Conservation (phyloP, 2,888 invertebrate species). For the Anticlea derivata region DNA sequence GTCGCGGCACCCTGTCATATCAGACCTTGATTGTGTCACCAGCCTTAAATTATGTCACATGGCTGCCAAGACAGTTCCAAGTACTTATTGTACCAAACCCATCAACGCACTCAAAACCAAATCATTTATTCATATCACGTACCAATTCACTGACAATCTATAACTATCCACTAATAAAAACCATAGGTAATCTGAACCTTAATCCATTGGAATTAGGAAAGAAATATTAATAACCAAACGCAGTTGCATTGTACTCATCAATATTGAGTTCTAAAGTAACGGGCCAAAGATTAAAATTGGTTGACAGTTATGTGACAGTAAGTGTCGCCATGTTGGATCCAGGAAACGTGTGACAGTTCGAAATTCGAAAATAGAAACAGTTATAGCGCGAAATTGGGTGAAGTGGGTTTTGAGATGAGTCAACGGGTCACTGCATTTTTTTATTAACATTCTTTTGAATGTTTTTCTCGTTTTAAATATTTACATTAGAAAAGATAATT, state of each 20-base stretch:
- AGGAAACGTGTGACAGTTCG: constrained; percentile 65
- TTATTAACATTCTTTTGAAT: constrained; percentile 9
- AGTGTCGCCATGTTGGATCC: constrained; percentile 59
- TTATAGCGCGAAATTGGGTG: constrained; percentile 68
- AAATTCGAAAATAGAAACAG: constrained; percentile 67
- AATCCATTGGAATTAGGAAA: constrained; percentile 26
- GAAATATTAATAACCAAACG: constrained; percentile 36
- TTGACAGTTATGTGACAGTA: constrained; percentile 43
- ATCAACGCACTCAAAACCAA: constrained; percentile 27
- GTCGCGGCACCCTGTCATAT: constrained; percentile 18
- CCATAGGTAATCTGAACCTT: constrained; percentile 27
- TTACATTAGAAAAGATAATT: no score
- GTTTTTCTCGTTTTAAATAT: no score
- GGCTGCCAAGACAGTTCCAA: constrained; percentile 2
- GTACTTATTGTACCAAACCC: constrained; percentile 32
- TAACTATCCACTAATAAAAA: constrained; percentile 20
- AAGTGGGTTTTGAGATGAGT: constrained; percentile 42
- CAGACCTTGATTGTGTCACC: constrained; percentile 13
- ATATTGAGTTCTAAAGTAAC: constrained; percentile 41
- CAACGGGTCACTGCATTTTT: constrained; percentile 33
- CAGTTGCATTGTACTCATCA: constrained; percentile 38
- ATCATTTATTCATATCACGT: constrained; percentile 35
- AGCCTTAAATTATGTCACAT: constrained; percentile 31
- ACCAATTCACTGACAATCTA: constrained; percentile 26
- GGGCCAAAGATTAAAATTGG: constrained; percentile 47